These are phyloP conservation scores for Neosilurus hyrtlii DNA, from an alignment of 2,797 vertebrate species.

Conservation along the genomic window DNA sequence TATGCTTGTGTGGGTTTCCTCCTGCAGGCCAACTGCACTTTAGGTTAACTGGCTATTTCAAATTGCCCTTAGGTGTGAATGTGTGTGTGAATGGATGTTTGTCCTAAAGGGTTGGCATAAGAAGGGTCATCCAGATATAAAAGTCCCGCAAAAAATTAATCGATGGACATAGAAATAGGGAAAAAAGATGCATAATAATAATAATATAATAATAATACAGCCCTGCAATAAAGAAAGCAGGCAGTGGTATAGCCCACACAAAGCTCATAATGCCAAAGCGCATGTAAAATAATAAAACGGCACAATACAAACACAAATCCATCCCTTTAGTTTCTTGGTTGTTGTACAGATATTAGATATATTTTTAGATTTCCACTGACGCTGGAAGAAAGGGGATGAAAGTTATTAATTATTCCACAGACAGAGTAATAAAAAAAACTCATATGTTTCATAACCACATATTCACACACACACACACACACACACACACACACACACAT, in stretches of 20 bases:
- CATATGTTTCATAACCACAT: not conserved
- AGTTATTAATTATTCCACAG: not conserved
- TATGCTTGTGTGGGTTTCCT: no score
- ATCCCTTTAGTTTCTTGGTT: not conserved
- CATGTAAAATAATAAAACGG: conserved; percentile 1
- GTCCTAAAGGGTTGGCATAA: no score
- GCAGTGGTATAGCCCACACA: not conserved
- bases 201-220: no score
- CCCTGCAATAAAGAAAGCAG: no score
- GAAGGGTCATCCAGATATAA: no score
- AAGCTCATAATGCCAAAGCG: not conserved
- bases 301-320: not conserved
- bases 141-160: no score
- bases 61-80: no score
- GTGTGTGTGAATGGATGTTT: no score
- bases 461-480: not conserved
- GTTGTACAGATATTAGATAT: conserved; percentile 4
- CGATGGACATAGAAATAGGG: no score
- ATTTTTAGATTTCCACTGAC: not conserved
- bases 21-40: no score
- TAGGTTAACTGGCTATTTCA: no score
- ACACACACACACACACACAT: not conserved
- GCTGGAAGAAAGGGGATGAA: not conserved
- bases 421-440: not conserved
- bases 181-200: no score